phyloP scores from a whole-genome alignment of 1,140 invertebrate species.

The Caenorhabditis brenneri region DNA sequence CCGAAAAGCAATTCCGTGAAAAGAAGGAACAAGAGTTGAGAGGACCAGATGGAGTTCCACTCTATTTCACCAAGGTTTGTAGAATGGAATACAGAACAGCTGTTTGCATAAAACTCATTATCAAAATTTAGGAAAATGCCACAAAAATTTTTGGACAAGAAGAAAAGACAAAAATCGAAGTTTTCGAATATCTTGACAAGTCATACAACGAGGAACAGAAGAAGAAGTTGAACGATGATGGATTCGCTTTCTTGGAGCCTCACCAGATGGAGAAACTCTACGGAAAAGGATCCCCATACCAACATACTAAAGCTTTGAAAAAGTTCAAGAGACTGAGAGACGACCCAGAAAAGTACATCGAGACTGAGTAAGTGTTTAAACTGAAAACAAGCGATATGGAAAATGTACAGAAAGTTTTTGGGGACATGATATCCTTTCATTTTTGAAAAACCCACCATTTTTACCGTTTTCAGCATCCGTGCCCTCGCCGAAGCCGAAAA shows the following conservation, averaged over 20 bases:
- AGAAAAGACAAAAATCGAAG: constrained; percentile 63
- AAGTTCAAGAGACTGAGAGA: constrained; percentile 48
- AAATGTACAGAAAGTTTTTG: no score
- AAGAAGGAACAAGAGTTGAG: constrained; percentile 53
- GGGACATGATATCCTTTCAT: no score
- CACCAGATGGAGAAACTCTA: constrained; percentile 64
- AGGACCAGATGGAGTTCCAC: constrained; percentile 59
- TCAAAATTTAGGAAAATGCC: constrained; percentile 66
- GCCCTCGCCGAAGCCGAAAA: constrained; percentile 53
- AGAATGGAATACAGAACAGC: no score
- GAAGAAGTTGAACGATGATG: constrained; percentile 63
- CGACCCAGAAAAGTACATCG: constrained; percentile 49
- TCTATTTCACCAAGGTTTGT: constrained; percentile 67
- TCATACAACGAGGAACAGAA: constrained; percentile 62
- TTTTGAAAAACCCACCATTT: not conserved
- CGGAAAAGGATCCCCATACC: constrained; percentile 64
- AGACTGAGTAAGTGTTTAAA: constrained; percentile 52
- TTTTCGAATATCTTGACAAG: constrained; percentile 58
- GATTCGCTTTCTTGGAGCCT: constrained; percentile 60
- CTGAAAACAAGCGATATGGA: no score
- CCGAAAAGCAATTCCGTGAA: constrained; percentile 27
- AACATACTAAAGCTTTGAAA: constrained; percentile 51
- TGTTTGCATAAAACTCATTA: no score
- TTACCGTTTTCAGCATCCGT: constrained; percentile 45
- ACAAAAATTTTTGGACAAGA: constrained; percentile 62